Conservation (phyloP, 2,888 invertebrate species). For the Diabrotica balteata region DNA sequence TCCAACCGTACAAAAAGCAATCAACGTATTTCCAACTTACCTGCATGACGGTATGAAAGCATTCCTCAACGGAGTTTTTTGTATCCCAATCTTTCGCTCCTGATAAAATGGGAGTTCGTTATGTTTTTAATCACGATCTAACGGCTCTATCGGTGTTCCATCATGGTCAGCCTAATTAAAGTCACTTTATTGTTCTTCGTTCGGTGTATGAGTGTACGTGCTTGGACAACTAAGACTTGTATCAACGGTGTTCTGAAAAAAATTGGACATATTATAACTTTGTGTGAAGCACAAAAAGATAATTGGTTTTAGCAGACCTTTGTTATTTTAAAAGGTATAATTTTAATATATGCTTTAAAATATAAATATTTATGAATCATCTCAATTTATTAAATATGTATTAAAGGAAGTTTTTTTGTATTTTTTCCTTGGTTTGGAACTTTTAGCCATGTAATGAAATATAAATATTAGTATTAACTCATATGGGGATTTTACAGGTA, state of each 20-base stretch:
- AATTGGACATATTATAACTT: neutral
- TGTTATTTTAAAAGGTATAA: too few relatives aligned
- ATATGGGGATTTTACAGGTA: too few relatives aligned
- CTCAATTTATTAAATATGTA: too few relatives aligned
- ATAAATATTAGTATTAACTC: too few relatives aligned
- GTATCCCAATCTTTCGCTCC: neutral
- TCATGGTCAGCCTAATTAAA: constrained; percentile 15
- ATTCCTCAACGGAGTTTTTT: constrained; percentile 34
- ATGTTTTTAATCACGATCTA: constrained; percentile 15
- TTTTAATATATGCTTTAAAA: too few relatives aligned
- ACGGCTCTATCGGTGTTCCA: constrained; percentile 7
- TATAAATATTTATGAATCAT: too few relatives aligned
- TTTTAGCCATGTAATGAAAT: too few relatives aligned
- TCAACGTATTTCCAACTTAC: constrained; percentile 31
- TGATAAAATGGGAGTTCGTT: constrained; percentile 11
- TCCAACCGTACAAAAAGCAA: neutral
- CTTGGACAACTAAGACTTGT: neutral
- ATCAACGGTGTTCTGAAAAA: neutral
- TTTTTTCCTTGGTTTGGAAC: too few relatives aligned
- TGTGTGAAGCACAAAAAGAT: neutral
- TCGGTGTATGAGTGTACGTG: constrained; percentile 6
- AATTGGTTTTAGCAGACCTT: too few relatives aligned
- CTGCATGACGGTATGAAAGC: constrained; percentile 46
- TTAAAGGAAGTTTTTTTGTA: too few relatives aligned
- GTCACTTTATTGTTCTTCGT: constrained; percentile 9